A percentile compares a stretch with the other conserved stretches of the same genome.
phyloP scores from a whole-genome alignment of 2,113 vertebrate species.

The Psilopsiagon aurifrons region DNA sequence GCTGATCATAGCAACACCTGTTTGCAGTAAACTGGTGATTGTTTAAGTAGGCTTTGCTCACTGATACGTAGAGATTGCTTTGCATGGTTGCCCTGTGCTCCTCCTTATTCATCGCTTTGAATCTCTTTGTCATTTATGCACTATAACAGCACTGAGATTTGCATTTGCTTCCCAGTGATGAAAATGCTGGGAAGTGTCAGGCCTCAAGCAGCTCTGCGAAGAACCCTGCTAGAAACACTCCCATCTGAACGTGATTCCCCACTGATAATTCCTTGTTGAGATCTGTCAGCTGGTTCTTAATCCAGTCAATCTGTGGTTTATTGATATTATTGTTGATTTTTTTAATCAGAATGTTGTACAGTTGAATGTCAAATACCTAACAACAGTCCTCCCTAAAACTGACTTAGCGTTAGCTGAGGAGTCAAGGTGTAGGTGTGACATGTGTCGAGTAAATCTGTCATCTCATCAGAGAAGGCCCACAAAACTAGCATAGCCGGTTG shows the following conservation, averaged over 20 bases:
- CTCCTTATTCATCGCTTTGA: slow-evolving; percentile 30
- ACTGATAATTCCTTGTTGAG: slow-evolving; percentile 10
- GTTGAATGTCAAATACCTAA: neutral
- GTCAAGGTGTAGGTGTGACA: slow-evolving; percentile 40
- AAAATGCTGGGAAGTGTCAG: slow-evolving; percentile 7
- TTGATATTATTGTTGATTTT: slow-evolving; percentile 35
- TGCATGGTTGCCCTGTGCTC: slow-evolving; percentile 18
- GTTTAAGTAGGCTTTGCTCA: neutral
- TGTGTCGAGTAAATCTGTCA: neutral
- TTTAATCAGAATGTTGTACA: slow-evolving; percentile 44
- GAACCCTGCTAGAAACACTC: slow-evolving; percentile 21
- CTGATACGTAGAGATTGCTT: neutral
- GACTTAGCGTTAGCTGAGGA: slow-evolving; percentile 23
- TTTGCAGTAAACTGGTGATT: neutral
- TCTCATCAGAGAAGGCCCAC: neutral
- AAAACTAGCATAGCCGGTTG: neutral
- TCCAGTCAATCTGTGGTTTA: neutral
- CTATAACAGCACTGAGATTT: slow-evolving; percentile 8
- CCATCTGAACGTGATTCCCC: slow-evolving; percentile 41
- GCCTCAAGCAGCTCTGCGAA: neutral
- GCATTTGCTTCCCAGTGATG: slow-evolving; percentile 9
- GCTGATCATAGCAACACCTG: neutral
- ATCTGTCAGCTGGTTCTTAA: slow-evolving; percentile 15
- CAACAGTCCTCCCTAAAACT: slow-evolving; percentile 41
- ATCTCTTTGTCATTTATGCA: slow-evolving; percentile 35